A percentile compares a stretch with the other conserved stretches of the same genome.
Conservation (phyloP, 2,797 vertebrate species). For the Sciurus carolinensis region DNA sequence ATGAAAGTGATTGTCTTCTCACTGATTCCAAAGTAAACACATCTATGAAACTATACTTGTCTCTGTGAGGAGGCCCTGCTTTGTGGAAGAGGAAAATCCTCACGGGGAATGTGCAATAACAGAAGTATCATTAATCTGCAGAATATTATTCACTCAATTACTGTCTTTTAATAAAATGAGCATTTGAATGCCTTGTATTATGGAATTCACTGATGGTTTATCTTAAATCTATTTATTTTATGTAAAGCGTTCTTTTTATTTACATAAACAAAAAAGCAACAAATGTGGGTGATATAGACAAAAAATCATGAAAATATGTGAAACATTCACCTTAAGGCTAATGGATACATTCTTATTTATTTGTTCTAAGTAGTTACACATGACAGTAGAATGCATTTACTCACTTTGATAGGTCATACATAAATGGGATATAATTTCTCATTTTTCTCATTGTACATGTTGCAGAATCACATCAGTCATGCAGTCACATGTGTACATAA, state of each 20-base stretch:
- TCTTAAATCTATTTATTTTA: not conserved
- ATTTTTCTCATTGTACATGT: no score
- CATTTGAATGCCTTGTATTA: not conserved
- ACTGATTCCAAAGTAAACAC: not conserved
- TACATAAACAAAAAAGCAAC: not conserved
- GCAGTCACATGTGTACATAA: no score
- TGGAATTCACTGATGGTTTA: no score
- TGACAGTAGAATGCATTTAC: no score
- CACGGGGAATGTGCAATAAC: not conserved
- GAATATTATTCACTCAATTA: accelerated
- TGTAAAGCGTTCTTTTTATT: not conserved
- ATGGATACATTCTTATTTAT: not conserved
- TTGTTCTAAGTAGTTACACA: no score
- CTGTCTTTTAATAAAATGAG: not conserved
- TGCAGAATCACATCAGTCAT: no score
- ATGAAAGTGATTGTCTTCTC: not conserved
- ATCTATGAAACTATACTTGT: not conserved
- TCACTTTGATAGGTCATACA: no score
- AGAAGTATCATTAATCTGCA: not conserved
- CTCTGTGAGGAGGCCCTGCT: not conserved
- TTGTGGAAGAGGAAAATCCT: no score
- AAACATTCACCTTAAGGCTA: not conserved
- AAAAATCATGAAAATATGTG: not conserved
- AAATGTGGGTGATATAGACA: not conserved
- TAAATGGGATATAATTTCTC: no score